Conservation (phyloP, 1,140 invertebrate genomes). For the Panagrolaimus sp. region DNA sequence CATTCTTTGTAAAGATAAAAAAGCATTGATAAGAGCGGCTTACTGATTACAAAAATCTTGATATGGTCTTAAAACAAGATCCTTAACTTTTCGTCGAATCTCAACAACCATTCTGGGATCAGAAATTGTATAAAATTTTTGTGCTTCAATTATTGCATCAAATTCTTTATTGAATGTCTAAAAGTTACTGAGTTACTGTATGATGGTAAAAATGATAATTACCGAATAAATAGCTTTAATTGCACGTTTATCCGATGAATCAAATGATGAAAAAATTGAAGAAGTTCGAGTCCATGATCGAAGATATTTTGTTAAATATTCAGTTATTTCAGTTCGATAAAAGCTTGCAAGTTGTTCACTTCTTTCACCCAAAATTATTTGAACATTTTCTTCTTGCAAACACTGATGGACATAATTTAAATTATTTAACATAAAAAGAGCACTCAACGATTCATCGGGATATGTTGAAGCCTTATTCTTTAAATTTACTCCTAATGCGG, state of each 20-base stretch:
- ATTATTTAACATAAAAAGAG: constrained; percentile 43
- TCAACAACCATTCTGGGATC: constrained; percentile 26
- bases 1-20: too few species aligned
- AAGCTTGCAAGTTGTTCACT: not conserved
- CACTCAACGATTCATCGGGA: constrained; percentile 25
- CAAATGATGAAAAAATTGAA: not conserved
- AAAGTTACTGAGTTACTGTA: constrained; percentile 15
- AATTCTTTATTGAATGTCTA: constrained; percentile 47
- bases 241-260: constrained; percentile 9
- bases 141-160: constrained; percentile 36
- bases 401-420: constrained; percentile 33
- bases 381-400: constrained; percentile 27
- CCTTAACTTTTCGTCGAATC: constrained; percentile 36
- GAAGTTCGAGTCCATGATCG: not conserved
- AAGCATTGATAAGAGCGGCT: too few species aligned
- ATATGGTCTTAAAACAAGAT: constrained; percentile 37
- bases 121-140: constrained; percentile 37
- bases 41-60: constrained; percentile 38
- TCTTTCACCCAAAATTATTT: not conserved
- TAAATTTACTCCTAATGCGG: constrained; percentile 41
- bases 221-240: constrained; percentile 20
- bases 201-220: not conserved
- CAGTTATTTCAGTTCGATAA: constrained; percentile 5
- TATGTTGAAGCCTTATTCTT: constrained; percentile 33
- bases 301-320: constrained; percentile 5